Evolutionary conservation across 1,140 invertebrate species (phyloP).

Genomic region (Caerostris extrusa): DNA sequence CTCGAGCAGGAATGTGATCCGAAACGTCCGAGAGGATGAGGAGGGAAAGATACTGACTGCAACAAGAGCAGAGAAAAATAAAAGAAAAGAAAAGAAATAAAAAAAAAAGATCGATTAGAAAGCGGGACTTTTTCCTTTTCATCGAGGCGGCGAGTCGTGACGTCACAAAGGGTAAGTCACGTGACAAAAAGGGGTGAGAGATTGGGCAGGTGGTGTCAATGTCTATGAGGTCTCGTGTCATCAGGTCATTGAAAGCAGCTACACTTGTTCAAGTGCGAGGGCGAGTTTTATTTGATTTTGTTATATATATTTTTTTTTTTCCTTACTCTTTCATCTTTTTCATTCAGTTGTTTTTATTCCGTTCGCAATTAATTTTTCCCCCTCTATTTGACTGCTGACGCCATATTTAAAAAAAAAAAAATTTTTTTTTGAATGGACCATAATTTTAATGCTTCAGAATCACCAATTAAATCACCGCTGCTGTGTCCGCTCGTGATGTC

Average conservation of each 20-base stretch:
- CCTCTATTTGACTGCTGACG: background rate
- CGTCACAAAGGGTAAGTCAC: slow-evolving; percentile 70
- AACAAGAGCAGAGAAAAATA: background rate
- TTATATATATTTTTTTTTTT: background rate
- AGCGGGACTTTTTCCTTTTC: slow-evolving; percentile 59
- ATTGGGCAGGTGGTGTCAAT: slow-evolving; percentile 71
- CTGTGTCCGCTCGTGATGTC: slow-evolving; percentile 13
- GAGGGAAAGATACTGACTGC: background rate
- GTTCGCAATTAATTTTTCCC: slow-evolving; percentile 34
- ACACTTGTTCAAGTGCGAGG: slow-evolving; percentile 63
- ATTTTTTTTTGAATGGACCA: background rate
- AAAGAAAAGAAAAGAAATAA: background rate
- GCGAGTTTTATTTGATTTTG: background rate
- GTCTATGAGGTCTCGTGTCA: slow-evolving; percentile 71
- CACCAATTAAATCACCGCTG: slow-evolving; percentile 14
- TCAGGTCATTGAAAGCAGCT: slow-evolving; percentile 71
- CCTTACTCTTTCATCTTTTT: slow-evolving; percentile 37
- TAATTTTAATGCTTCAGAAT: slow-evolving; percentile 23
- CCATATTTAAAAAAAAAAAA: background rate
- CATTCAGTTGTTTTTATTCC: slow-evolving; percentile 26
- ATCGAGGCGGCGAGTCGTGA: slow-evolving; percentile 57
- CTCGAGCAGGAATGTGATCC: background rate
- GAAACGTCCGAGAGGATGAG: slow-evolving; percentile 10
- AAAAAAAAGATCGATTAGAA: background rate
- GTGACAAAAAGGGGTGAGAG: slow-evolving; percentile 64